phyloP scores from a whole-genome alignment of 2,797 vertebrate species.

The Eremophila alpestris region DNA sequence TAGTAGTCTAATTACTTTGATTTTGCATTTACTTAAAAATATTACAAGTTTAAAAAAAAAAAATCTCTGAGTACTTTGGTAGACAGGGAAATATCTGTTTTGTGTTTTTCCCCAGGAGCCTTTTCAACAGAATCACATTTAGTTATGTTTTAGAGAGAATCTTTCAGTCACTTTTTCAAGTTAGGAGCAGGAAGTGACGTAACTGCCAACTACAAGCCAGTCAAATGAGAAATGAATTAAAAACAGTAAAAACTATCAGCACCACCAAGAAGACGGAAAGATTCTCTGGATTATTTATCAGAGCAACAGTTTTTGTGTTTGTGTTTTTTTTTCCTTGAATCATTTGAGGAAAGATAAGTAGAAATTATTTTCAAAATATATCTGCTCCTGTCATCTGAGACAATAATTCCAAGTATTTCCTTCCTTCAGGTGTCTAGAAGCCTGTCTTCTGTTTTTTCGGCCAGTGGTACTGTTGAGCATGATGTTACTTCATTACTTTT shows the following conservation, averaged over 20 bases:
- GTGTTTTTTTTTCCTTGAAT: neutral
- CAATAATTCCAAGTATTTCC: neutral
- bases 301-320: neutral
- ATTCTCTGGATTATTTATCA: neutral
- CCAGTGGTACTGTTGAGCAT: neutral
- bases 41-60: neutral
- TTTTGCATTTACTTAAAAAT: neutral
- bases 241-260: neutral
- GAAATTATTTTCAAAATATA: neutral
- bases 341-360: neutral
- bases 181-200: neutral
- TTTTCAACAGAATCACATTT: neutral
- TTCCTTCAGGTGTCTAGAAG: neutral
- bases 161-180: neutral
- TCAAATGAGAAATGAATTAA: neutral
- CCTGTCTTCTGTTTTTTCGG: neutral
- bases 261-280: neutral
- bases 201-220: neutral
- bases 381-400: neutral
- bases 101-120: neutral
- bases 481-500: neutral
- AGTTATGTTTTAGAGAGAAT: neutral
- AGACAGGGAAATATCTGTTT: neutral
- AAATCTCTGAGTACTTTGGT: neutral
- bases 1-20: neutral